A percentile compares a stretch with the other conserved stretches of the same genome.
Conservation (phyloP, 1,140 invertebrate species). For the Sipha flava region DNA sequence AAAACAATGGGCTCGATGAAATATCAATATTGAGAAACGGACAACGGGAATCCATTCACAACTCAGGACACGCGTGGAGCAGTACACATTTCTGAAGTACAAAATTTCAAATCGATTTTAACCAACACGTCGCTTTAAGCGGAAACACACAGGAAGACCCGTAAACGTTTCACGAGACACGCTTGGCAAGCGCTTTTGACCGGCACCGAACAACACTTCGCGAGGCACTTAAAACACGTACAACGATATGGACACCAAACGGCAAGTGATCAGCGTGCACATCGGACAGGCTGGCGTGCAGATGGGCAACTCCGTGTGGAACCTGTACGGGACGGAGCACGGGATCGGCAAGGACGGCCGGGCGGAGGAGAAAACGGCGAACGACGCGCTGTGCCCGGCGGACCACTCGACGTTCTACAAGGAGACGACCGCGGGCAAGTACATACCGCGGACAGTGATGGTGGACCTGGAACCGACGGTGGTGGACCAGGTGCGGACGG, state of each 20-base stretch:
- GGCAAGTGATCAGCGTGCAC: slow-evolving; percentile 33
- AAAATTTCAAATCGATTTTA: background rate
- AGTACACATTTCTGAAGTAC: background rate
- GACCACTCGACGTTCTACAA: slow-evolving; percentile 53
- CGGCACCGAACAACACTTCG: background rate
- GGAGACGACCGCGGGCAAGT: slow-evolving; percentile 58
- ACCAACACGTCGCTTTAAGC: background rate
- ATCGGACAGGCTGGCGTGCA: slow-evolving; percentile 69
- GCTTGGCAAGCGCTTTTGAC: background rate
- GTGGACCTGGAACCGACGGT: slow-evolving; percentile 75
- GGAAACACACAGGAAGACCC: too few species aligned
- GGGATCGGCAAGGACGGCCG: slow-evolving; percentile 63
- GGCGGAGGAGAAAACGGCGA: background rate
- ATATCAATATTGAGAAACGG: background rate
- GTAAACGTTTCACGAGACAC: too few species aligned
- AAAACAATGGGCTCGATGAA: background rate
- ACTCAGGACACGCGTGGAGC: background rate
- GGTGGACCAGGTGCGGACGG: slow-evolving; percentile 60
- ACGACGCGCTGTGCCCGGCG: background rate
- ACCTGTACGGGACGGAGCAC: slow-evolving; percentile 77
- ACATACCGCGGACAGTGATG: slow-evolving; percentile 72
- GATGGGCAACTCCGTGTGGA: slow-evolving; percentile 72
- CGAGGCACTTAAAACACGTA: background rate
- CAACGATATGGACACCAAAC: background rate
- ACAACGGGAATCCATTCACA: background rate